Conservation (phyloP, 2,797 vertebrate species). For the Microctenopoma lineatum region DNA sequence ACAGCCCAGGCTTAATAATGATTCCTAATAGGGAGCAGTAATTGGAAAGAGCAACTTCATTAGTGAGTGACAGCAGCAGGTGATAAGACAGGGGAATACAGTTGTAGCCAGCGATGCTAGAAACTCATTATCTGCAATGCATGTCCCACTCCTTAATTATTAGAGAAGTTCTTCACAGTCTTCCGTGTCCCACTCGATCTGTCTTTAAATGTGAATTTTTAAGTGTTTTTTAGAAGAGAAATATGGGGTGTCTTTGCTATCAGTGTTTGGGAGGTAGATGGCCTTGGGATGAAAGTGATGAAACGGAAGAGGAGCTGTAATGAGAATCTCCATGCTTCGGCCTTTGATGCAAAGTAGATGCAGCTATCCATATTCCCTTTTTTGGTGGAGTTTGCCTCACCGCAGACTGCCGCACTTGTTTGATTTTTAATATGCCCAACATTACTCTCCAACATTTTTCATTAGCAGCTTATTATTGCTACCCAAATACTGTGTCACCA, state of each 20-base stretch:
- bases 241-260: slow-evolving; percentile 64
- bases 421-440: slow-evolving; percentile 67
- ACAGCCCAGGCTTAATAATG: slow-evolving; percentile 73
- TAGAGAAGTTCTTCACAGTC: slow-evolving; percentile 66
- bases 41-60: slow-evolving; percentile 85
- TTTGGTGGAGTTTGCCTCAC: slow-evolving; percentile 40
- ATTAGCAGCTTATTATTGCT: slow-evolving; percentile 57
- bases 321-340: slow-evolving; percentile 60
- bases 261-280: slow-evolving; percentile 67
- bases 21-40: slow-evolving; percentile 79
- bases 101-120: slow-evolving; percentile 73
- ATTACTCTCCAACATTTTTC: slow-evolving; percentile 50
- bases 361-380: slow-evolving; percentile 38
- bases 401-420: slow-evolving; percentile 51
- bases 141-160: slow-evolving; percentile 77
- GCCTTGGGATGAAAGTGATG: slow-evolving; percentile 70
- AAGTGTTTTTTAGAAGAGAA: slow-evolving; percentile 61
- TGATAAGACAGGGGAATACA: slow-evolving; percentile 82
- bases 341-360: slow-evolving; percentile 73
- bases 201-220: slow-evolving; percentile 53
- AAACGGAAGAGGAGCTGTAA: slow-evolving; percentile 69
- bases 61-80: slow-evolving; percentile 82
- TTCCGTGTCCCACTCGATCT: slow-evolving; percentile 23
- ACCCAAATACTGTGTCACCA: slow-evolving; percentile 41
- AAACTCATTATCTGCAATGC: slow-evolving; percentile 81